Conservation (phyloP, 1,140 invertebrate genomes). For the Papilio xuthus region DNA sequence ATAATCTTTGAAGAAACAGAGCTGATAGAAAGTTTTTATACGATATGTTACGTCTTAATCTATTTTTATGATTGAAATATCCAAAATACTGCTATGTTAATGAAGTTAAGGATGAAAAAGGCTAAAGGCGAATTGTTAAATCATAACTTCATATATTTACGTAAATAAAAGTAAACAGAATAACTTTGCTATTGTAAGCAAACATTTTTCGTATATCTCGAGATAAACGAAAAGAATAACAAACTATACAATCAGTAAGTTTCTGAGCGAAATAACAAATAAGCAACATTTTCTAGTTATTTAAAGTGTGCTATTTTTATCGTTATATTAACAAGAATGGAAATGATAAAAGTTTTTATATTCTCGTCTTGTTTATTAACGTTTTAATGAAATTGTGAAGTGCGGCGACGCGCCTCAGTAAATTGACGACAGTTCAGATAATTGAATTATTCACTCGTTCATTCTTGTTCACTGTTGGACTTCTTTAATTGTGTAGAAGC, state of each 20-base stretch:
- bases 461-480: constrained; percentile 7
- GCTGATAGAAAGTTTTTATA: too few species aligned
- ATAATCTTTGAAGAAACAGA: too few species aligned
- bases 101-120: too few species aligned
- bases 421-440: constrained; percentile 28
- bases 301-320: constrained; percentile 32
- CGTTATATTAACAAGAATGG: constrained; percentile 33
- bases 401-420: neutral
- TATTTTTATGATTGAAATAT: too few species aligned
- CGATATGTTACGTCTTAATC: too few species aligned
- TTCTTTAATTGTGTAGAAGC: neutral
- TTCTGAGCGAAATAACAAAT: constrained; percentile 36
- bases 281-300: constrained; percentile 33
- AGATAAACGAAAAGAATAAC: constrained; percentile 23
- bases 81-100: too few species aligned
- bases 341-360: constrained; percentile 38
- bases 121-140: neutral
- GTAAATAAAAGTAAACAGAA: neutral
- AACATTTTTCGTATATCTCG: neutral
- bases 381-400: constrained; percentile 35
- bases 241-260: constrained; percentile 31
- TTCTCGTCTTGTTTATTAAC: constrained; percentile 34
- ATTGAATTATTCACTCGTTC: constrained; percentile 24
- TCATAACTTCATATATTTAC: neutral
- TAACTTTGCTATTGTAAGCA: neutral